Conservation (phyloP, 1,140 invertebrate genomes). For the Leptinotarsa texana region DNA sequence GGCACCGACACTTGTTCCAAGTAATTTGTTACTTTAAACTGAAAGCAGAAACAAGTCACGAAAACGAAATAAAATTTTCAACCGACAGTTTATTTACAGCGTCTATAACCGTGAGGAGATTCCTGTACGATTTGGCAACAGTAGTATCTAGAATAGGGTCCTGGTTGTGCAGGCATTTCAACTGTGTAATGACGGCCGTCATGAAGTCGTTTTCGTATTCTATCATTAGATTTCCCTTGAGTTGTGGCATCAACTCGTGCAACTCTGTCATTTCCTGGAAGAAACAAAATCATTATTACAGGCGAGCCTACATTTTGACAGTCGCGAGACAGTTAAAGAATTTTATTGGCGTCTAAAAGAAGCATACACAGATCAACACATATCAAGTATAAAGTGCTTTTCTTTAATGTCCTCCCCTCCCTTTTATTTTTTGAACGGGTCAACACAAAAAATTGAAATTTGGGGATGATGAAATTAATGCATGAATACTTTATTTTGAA, state of each 20-base stretch:
- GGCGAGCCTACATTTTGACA: no score
- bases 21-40: conserved; percentile 67
- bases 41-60: conserved; percentile 41
- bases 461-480: no score
- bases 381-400: no score
- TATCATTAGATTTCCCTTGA: conserved; percentile 72
- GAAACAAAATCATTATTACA: no score
- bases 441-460: no score
- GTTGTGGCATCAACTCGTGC: conserved; percentile 62
- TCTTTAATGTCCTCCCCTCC: no score
- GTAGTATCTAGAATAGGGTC: conserved; percentile 53
- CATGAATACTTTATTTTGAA: no score
- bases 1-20: conserved; percentile 68
- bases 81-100: conserved; percentile 58
- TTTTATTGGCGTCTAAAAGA: no score
- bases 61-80: no score
- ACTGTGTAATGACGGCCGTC: conserved; percentile 70
- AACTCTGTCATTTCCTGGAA: conserved; percentile 71
- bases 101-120: conserved; percentile 67
- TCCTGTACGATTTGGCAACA: conserved; percentile 63
- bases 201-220: conserved; percentile 77
- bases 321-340: no score
- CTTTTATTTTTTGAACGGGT: no score
- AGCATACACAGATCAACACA: no score
- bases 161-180: conserved; percentile 64